Percentiles rank a stretch among this genome's conserved stretches.
Evolutionary conservation across 1,140 invertebrate species (phyloP).

Genomic region (Amyelois transitella): DNA sequence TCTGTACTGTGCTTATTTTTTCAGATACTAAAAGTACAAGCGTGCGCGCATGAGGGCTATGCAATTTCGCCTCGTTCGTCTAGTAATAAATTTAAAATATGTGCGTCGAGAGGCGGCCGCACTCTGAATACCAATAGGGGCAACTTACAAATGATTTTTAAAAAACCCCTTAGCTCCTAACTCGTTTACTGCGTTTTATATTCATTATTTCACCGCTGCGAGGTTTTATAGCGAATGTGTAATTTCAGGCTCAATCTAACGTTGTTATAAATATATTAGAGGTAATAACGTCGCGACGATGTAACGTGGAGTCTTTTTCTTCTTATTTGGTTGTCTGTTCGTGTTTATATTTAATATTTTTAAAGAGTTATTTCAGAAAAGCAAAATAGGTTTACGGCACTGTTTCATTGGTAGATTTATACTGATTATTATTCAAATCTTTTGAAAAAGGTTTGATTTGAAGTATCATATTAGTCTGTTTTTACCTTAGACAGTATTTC

Average conservation of each 20-base stretch:
- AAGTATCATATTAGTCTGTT: no score
- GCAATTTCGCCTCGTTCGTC: slow-evolving; percentile 44
- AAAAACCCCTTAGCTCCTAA: slow-evolving; percentile 29
- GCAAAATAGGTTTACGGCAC: no score
- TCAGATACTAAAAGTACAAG: not conserved
- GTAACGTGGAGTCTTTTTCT: not conserved
- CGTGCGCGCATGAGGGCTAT: slow-evolving; percentile 28
- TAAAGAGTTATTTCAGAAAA: no score
- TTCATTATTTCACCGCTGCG: slow-evolving; percentile 37
- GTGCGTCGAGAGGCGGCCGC: slow-evolving; percentile 20
- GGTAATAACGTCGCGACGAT: not conserved
- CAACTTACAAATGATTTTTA: slow-evolving; percentile 52
- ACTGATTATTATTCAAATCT: no score
- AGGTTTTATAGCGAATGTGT: slow-evolving; percentile 7
- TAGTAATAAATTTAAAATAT: slow-evolving; percentile 65
- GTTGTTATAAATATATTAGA: not conserved
- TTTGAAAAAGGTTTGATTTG: no score
- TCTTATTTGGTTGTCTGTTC: not conserved
- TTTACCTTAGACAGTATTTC: no score
- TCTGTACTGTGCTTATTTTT: not conserved
- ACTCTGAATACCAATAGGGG: slow-evolving; percentile 44
- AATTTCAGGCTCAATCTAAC: not conserved
- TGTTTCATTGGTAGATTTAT: no score
- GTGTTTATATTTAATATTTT: no score
- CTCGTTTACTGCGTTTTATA: slow-evolving; percentile 44